Percentiles rank a stretch among this genome's conserved stretches.
Conservation (phyloP, 1,140 invertebrate species). For the Calycopis cecrops region DNA sequence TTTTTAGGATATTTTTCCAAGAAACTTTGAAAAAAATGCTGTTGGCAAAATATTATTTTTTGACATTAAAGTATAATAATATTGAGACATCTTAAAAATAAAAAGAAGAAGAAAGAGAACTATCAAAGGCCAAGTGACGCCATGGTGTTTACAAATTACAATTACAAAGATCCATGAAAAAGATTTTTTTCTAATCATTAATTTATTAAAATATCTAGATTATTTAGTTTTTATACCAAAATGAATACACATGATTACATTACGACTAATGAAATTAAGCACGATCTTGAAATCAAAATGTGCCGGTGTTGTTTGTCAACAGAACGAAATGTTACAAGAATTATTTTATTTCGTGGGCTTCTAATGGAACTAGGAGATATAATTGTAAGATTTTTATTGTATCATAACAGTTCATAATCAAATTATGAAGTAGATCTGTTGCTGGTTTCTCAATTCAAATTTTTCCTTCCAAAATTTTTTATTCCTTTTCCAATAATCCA, state of each 20-base stretch:
- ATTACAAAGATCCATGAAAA: constrained; percentile 3
- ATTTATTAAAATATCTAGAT: constrained; percentile 6
- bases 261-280: constrained; percentile 13
- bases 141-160: constrained; percentile 23
- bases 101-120: too few relatives aligned
- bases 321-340: constrained; percentile 32
- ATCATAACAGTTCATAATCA: too few relatives aligned
- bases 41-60: too few relatives aligned
- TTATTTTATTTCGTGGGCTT: constrained; percentile 21
- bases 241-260: constrained; percentile 18
- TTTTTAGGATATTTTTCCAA: too few relatives aligned
- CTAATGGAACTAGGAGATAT: constrained; percentile 47
- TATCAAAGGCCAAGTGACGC: constrained; percentile 15
- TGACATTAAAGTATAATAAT: too few relatives aligned
- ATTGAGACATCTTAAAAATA: too few relatives aligned
- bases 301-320: constrained; percentile 54
- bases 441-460: too few relatives aligned
- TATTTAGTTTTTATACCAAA: background rate
- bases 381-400: constrained; percentile 37
- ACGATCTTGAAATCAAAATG: constrained; percentile 21
- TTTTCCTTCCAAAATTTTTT: too few relatives aligned
- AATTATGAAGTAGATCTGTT: too few relatives aligned
- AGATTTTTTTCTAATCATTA: background rate
- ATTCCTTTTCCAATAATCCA: too few relatives aligned
- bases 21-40: too few relatives aligned